Percentiles rank a stretch among this genome's conserved stretches.
phyloP scores from a whole-genome alignment of 2,113 vertebrate genomes.

The Danionella cerebrum region DNA sequence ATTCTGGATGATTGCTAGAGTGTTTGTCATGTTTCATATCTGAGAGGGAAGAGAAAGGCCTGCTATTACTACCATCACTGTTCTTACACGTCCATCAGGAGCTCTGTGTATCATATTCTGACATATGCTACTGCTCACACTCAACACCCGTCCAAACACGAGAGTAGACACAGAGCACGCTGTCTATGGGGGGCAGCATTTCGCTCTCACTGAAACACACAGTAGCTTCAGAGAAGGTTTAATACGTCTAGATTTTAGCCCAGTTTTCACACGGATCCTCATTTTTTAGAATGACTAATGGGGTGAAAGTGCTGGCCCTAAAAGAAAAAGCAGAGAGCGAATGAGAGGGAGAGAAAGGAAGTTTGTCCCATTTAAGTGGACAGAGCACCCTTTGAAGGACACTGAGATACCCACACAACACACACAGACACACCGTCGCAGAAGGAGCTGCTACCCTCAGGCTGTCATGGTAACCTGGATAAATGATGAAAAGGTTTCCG shows the following conservation, averaged over 20 bases:
- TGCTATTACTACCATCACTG: not conserved
- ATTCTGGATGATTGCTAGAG: not conserved
- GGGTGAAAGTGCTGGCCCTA: constrained; percentile 4
- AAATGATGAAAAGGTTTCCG: constrained; percentile 21
- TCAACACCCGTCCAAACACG: not conserved
- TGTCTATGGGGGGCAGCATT: not conserved
- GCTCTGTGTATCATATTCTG: not conserved
- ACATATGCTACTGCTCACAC: not conserved
- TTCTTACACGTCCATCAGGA: not conserved
- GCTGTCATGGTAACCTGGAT: constrained; percentile 28
- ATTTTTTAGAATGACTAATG: constrained; percentile 28
- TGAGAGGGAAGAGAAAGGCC: not conserved
- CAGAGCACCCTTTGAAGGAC: constrained; percentile 22
- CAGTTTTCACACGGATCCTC: constrained; percentile 17
- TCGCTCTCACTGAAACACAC: too few species aligned
- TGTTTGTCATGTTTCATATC: constrained; percentile 17
- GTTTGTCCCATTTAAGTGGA: constrained; percentile 8
- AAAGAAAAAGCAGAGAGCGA: constrained; percentile 2
- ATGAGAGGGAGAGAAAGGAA: not conserved
- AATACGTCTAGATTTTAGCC: constrained; percentile 8
- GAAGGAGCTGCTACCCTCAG: constrained; percentile 6
- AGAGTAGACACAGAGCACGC: not conserved
- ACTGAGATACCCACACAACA: not conserved
- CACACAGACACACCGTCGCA: not conserved
- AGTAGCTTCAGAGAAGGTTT: not conserved